Percentiles rank a stretch among this genome's conserved stretches.
Conservation (phyloP, 2,888 invertebrate species). For the Antheraea assamensis region DNA sequence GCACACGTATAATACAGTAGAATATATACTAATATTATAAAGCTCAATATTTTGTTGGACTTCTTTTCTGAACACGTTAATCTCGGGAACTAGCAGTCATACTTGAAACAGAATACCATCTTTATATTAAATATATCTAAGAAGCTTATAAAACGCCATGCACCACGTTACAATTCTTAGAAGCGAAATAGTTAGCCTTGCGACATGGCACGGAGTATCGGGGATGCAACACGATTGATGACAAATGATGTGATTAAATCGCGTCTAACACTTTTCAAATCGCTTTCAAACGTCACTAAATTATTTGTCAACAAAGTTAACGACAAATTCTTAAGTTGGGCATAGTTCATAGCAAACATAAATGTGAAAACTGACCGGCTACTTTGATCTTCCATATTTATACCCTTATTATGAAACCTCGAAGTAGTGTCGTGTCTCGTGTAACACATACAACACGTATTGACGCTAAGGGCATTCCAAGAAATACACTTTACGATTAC, state of each 20-base stretch:
- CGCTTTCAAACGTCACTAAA: background rate
- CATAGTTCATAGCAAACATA: background rate
- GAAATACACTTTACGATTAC: conserved; percentile 32
- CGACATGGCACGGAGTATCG: no score
- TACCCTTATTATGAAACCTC: background rate
- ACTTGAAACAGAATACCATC: no score
- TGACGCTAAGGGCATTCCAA: conserved; percentile 26
- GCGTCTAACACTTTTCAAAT: background rate
- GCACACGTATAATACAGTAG: no score
- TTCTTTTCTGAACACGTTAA: no score
- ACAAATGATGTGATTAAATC: background rate
- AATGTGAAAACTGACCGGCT: background rate
- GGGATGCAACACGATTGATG: no score
- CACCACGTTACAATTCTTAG: no score
- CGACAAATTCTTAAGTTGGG: background rate
- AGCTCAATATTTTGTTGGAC: no score
- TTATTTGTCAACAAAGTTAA: background rate
- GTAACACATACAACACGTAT: background rate
- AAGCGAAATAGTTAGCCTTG: no score
- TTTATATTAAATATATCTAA: no score
- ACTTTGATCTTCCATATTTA: background rate
- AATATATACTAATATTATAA: no score
- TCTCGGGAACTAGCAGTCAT: no score
- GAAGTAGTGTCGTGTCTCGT: background rate
- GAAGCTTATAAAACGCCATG: no score